Conservation (phyloP, 2,113 vertebrate genomes). For the Circaetus gallicus region DNA sequence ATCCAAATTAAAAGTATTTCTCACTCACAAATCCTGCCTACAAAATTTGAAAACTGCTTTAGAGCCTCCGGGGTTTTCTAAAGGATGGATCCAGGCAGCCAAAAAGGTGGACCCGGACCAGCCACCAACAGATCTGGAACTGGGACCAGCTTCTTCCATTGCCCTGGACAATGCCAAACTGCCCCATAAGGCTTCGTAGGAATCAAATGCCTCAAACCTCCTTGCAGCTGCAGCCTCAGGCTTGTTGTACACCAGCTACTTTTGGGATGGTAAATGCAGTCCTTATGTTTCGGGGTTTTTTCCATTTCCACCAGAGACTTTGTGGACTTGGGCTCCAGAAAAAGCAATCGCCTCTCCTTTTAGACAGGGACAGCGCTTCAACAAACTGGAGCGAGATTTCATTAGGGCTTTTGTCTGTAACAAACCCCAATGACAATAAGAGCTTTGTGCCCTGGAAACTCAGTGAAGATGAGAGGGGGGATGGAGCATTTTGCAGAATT, state of each 20-base stretch:
- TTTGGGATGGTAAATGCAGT: background rate
- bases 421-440: background rate
- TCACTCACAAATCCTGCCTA: background rate
- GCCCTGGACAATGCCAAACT: background rate
- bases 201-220: background rate
- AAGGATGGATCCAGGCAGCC: background rate
- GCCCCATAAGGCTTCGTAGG: fast-evolving
- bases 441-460: background rate
- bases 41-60: background rate
- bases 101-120: background rate
- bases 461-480: background rate
- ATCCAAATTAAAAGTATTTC: background rate
- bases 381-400: background rate
- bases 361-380: background rate
- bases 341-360: background rate
- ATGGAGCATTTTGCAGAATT: background rate
- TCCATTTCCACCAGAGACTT: background rate
- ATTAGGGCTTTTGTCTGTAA: background rate
- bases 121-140: background rate
- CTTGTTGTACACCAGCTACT: background rate
- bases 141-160: background rate
- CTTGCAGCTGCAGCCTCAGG: background rate
- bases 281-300: background rate
- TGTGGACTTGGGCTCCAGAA: background rate
- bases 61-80: background rate